These are phyloP conservation scores for Eueremaeus valkanovi DNA, from an alignment of 2,888 invertebrate genomes.

Conservation along the genomic window DNA sequence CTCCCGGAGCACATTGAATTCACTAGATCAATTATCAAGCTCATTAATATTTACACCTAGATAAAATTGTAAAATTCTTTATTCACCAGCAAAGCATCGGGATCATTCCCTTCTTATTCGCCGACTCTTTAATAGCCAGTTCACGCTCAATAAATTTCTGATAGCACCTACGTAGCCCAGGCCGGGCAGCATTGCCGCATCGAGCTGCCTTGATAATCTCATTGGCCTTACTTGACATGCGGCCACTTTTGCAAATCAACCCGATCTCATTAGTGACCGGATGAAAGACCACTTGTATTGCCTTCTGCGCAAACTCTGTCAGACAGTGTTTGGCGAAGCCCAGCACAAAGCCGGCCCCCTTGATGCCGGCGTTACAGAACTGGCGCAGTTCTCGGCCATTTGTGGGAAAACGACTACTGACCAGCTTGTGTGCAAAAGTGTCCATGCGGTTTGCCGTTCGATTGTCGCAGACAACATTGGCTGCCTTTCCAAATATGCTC, in stretches of 20 bases:
- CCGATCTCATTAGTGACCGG: neutral
- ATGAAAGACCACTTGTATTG: conserved; percentile 2
- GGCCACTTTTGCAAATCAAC: conserved; percentile 9
- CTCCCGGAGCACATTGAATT: conserved; percentile 18
- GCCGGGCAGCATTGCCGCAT: conserved; percentile 18
- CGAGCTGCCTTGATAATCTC: neutral
- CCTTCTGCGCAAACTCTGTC: conserved; percentile 6
- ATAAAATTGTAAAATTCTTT: neutral
- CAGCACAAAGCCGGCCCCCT: neutral
- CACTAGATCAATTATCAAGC: neutral
- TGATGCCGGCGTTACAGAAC: conserved; percentile 10
- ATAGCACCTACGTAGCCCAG: neutral
- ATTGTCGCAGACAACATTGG: neutral
- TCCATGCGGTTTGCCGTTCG: neutral
- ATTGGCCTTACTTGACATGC: neutral
- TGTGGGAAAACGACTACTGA: neutral
- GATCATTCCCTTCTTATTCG: neutral
- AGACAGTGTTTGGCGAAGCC: conserved; percentile 20
- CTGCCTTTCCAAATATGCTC: neutral
- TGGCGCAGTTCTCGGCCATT: neutral
- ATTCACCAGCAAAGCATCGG: conserved; percentile 23
- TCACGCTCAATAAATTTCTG: neutral
- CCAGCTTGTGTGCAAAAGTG: neutral
- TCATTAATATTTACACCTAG: neutral
- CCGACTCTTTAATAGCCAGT: neutral